Evolutionary conservation across 2,888 invertebrate genomes (phyloP).

Genomic region (Leptinotarsa tumamoca): DNA sequence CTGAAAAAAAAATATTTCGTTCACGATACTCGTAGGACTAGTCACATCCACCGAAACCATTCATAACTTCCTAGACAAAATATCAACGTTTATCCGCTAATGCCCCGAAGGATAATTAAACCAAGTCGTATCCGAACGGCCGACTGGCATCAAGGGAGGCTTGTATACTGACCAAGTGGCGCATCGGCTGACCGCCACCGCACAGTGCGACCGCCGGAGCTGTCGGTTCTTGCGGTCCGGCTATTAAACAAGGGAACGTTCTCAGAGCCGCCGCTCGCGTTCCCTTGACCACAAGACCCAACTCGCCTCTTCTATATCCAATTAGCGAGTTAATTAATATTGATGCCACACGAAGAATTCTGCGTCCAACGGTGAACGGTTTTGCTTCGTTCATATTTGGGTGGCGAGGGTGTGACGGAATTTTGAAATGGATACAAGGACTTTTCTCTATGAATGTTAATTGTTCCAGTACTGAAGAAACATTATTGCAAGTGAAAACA

Average conservation of each 20-base stretch:
- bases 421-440: no score
- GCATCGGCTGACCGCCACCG: constrained; percentile 54
- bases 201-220: constrained; percentile 57
- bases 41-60: background rate
- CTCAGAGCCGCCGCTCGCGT: constrained; percentile 50
- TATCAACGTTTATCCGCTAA: constrained; percentile 38
- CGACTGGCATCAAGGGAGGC: constrained; percentile 42
- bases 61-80: constrained; percentile 24
- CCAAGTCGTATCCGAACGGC: constrained; percentile 29
- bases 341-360: constrained; percentile 54
- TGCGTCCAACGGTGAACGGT: constrained; percentile 33
- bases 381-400: constrained; percentile 34
- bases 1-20: background rate
- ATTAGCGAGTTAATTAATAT: constrained; percentile 61
- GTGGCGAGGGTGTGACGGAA: background rate
- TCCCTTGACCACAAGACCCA: constrained; percentile 55
- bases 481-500: no score
- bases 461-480: no score
- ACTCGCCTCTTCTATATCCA: constrained; percentile 57
- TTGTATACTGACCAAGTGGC: constrained; percentile 54
- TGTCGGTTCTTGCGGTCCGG: constrained; percentile 56
- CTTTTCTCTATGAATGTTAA: no score
- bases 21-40: background rate
- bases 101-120: constrained; percentile 45
- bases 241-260: constrained; percentile 59